Evolutionary conservation across 2,888 invertebrate genomes (phyloP), one percentile per base, ranked within the genome.

Genomic region (Chymomyza caudatula): DNA sequence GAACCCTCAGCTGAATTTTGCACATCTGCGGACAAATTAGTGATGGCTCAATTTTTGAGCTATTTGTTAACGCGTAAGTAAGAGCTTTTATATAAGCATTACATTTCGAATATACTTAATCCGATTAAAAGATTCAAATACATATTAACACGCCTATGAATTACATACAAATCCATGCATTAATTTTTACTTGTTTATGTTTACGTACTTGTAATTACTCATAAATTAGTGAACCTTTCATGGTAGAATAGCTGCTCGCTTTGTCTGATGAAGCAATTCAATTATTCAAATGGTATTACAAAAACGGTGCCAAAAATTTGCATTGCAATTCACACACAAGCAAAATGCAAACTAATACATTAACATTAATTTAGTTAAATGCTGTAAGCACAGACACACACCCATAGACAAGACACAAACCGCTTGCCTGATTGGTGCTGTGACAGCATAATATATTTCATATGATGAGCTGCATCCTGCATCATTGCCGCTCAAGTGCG

Each of bases 401-500:
- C 15, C 52, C 22, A 52, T 47, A 19, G 8, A 47, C 47, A 47
- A 47, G 47, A 19, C 15, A 47, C 47, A 8, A 5, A 47, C 47
- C 47, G 6, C n/a, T 15, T 47, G 19, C n/a, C n/a, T 8, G 11
- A 37, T 37, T 37, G 5, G 6, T 25, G 25, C 25, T 25, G 25
- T 25, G 25, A 6, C 25, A 25, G 29, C 11, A 8, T 29, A 29
- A 37, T 37, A 37, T 11, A 11, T 47, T 47, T 47, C 2, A 3
- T 19, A 15, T 47, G 17, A 17, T 47, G 44, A 47, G 44, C 11
- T 37, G 29, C 29, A 11, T 15, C 44, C 17, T 47, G 44, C 44
- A 17, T 65, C 19, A 62, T 64, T 52, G 63, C 42, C 59, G 57
- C 62, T 71, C 64, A 71, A 74, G 66, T 65, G 74, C 67, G 67